Conservation (phyloP, 2,888 invertebrate species). For the Clusia tigrina region DNA sequence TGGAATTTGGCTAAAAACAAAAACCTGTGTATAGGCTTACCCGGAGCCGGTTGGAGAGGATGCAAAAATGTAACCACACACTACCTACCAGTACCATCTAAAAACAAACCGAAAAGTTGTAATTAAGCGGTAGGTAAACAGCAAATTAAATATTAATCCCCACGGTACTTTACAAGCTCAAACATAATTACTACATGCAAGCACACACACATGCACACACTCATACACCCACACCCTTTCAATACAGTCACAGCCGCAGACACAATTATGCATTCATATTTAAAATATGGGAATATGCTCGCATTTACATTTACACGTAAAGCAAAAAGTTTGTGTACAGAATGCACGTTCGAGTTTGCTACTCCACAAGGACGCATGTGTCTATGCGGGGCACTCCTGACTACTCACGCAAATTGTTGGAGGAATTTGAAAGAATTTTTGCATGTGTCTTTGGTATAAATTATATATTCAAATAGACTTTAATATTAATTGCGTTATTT, state of each 20-base stretch:
- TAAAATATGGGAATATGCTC: background rate
- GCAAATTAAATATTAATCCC: constrained; percentile 47
- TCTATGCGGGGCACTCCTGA: background rate
- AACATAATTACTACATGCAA: constrained; percentile 38
- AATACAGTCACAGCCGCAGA: background rate
- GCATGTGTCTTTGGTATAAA: background rate
- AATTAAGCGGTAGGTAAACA: constrained; percentile 46
- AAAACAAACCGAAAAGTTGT: constrained; percentile 41
- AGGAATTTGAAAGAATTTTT: background rate
- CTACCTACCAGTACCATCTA: background rate
- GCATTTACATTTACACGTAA: background rate
- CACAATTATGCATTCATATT: constrained; percentile 3
- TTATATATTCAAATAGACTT: background rate
- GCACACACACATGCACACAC: constrained; percentile 4
- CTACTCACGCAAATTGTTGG: too few species aligned
- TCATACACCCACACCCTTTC: background rate
- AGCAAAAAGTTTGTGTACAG: background rate
- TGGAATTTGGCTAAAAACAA: background rate
- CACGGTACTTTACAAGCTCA: constrained; percentile 37
- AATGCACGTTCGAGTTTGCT: background rate
- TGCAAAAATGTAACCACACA: background rate
- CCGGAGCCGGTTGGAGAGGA: background rate
- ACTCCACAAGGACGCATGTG: background rate
- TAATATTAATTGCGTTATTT: background rate
- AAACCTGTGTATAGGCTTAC: background rate